Percentiles rank a stretch among this genome's conserved stretches.
Evolutionary conservation across 1,140 invertebrate species (phyloP).

Genomic region (Drosophila busckii): DNA sequence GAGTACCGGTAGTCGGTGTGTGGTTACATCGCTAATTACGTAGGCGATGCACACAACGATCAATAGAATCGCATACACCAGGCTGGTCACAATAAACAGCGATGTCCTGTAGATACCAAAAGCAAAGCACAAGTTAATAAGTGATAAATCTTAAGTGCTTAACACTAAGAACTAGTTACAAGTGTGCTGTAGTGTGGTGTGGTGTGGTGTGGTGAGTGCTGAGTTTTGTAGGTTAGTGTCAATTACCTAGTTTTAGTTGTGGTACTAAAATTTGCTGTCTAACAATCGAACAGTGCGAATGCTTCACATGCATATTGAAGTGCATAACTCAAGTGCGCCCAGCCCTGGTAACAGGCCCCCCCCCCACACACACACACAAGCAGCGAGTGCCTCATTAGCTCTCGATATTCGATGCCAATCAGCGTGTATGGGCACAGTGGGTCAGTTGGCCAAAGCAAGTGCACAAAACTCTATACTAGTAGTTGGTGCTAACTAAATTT

Average conservation of each 20-base stretch:
- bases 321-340: constrained; percentile 30
- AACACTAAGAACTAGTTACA: neutral
- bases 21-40: constrained; percentile 95
- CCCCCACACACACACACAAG: constrained; percentile 27
- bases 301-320: constrained; percentile 38
- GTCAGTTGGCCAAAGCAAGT: neutral
- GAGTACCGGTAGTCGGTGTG: constrained; percentile 91
- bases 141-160: neutral
- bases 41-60: constrained; percentile 95
- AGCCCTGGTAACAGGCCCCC: too few species aligned
- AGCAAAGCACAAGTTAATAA: neutral
- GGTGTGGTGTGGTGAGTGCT: constrained; percentile 1
- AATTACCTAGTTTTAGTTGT: constrained; percentile 10
- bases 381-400: neutral
- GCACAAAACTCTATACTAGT: neutral
- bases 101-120: constrained; percentile 86
- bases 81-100: constrained; percentile 95
- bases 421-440: constrained; percentile 21
- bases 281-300: too few species aligned
- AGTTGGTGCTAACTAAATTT: neutral
- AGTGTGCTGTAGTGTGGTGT: constrained; percentile 4
- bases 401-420: constrained; percentile 29
- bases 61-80: constrained; percentile 94
- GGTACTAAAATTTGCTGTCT: neutral
- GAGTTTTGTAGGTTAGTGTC: constrained; percentile 16